These are phyloP conservation scores for Hydrozoanthus tunicans DNA, from an alignment of 64 coral and sea anemone species.

Conservation along the genomic window DNA sequence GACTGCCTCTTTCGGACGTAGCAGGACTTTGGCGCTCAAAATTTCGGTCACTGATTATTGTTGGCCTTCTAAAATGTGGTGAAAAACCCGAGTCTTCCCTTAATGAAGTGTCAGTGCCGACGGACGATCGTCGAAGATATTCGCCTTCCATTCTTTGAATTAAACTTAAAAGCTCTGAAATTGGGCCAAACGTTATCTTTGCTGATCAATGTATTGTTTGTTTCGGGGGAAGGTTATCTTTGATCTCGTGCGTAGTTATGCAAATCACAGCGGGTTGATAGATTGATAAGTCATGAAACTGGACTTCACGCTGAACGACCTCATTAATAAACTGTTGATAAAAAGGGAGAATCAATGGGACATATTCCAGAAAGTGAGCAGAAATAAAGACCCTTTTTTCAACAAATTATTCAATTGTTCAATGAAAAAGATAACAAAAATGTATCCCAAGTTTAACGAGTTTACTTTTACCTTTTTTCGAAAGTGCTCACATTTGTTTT, in stretches of 20 bases:
- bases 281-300: slow-evolving; percentile 26
- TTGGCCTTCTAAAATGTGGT: background rate
- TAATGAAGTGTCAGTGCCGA: background rate
- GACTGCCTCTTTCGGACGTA: background rate
- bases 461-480: too few species aligned
- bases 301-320: background rate
- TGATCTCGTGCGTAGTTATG: slow-evolving; percentile 25
- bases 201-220: background rate
- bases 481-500: too few species aligned
- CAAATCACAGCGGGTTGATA: slow-evolving; percentile 7
- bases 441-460: too few species aligned
- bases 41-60: background rate
- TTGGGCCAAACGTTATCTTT: background rate
- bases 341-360: background rate
- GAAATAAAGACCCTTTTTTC: background rate
- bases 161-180: background rate
- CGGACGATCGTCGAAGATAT: slow-evolving; percentile 11
- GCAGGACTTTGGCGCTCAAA: background rate
- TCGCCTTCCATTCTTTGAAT: slow-evolving; percentile 13
- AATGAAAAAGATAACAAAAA: background rate
- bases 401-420: background rate
- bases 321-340: background rate
- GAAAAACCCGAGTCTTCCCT: background rate
- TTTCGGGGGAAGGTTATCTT: background rate
- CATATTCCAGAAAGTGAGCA: background rate